A percentile compares a stretch with the other conserved stretches of the same genome.
Conservation (phyloP, 1,140 invertebrate species). For the Xylocopa sonorina region DNA sequence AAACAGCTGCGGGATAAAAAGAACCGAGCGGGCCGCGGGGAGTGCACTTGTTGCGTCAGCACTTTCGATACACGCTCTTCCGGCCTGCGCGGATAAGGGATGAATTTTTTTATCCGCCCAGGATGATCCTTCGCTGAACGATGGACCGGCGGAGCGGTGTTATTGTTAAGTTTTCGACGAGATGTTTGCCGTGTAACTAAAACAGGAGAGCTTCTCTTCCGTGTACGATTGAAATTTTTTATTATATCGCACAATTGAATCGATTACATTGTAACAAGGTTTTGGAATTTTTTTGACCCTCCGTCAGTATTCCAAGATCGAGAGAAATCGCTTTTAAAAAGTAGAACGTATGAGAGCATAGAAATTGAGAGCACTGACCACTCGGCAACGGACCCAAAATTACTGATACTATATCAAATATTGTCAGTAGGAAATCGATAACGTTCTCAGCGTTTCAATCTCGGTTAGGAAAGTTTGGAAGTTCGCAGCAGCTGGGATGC, state of each 20-base stretch:
- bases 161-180: neutral
- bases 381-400: no score
- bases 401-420: neutral
- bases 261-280: no score
- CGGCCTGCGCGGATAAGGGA: conserved; percentile 8
- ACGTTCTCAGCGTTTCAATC: neutral
- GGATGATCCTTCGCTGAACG: neutral
- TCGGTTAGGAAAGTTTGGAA: neutral
- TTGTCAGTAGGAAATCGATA: neutral
- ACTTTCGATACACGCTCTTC: conserved; percentile 19
- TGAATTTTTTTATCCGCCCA: conserved; percentile 23
- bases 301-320: no score
- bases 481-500: conserved; percentile 40
- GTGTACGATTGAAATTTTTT: no score
- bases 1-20: conserved; percentile 54
- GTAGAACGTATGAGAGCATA: no score
- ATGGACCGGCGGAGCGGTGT: neutral
- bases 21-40: conserved; percentile 23
- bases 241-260: no score
- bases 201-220: no score
- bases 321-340: no score
- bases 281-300: no score
- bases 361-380: no score
- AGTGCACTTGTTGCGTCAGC: conserved; percentile 72
- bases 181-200: no score